phyloP scores from a whole-genome alignment of 2,888 invertebrate species.

The Leptopilina syphax region DNA sequence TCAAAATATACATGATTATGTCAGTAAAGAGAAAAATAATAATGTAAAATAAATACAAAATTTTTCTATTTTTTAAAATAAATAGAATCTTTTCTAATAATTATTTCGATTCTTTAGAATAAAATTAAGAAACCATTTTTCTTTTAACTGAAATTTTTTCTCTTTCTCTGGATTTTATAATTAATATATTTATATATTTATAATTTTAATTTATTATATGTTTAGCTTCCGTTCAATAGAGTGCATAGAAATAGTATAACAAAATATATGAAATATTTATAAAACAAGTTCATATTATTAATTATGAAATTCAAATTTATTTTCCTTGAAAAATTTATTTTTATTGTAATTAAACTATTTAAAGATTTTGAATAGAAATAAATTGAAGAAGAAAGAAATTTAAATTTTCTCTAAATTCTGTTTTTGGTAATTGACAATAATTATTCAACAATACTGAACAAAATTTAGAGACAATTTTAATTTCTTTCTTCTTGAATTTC shows the following conservation, averaged over 20 bases:
- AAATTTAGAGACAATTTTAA: too few species aligned
- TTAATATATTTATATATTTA: neutral
- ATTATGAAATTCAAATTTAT: slow-evolving; percentile 61
- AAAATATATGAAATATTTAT: slow-evolving; percentile 76
- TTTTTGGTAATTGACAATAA: too few species aligned
- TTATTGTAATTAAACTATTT: neutral
- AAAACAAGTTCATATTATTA: slow-evolving; percentile 69
- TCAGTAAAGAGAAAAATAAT: slow-evolving; percentile 34
- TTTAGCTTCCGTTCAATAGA: slow-evolving; percentile 53
- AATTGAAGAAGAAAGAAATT: too few species aligned
- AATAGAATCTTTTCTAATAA: too few species aligned
- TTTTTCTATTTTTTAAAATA: too few species aligned
- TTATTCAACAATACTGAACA: too few species aligned
- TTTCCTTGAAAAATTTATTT: neutral
- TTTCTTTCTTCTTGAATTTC: too few species aligned
- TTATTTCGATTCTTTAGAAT: neutral
- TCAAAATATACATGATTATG: neutral
- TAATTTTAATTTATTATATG: slow-evolving; percentile 31
- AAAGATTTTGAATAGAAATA: neutral
- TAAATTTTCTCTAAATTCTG: too few species aligned
- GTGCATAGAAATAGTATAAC: slow-evolving; percentile 76
- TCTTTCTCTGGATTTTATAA: neutral
- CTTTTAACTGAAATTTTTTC: neutral
- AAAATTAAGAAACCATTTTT: neutral
- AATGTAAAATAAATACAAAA: neutral